Percentiles rank a stretch among this genome's conserved stretches.
Conservation (phyloP, 2,113 vertebrate species). For the Carassius gibelio region DNA sequence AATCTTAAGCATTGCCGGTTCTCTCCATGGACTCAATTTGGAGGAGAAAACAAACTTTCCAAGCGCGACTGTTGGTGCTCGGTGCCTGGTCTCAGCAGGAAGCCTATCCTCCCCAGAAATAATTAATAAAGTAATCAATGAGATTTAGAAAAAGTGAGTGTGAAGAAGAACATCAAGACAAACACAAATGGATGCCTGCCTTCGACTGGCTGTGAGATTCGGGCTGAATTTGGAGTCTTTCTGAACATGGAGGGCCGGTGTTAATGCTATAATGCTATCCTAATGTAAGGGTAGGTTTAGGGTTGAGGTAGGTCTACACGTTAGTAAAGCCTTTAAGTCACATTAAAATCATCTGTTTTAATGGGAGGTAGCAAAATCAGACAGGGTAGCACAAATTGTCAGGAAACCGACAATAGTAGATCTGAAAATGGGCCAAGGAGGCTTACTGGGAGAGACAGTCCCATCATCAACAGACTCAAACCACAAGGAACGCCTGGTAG, state of each 20-base stretch:
- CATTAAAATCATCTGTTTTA: too few relatives aligned
- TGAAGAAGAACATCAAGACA: slow-evolving; percentile 29
- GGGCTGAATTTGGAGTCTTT: slow-evolving; percentile 24
- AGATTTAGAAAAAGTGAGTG: slow-evolving; percentile 8
- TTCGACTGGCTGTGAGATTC: not conserved
- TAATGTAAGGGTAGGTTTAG: too few relatives aligned
- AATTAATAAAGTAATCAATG: slow-evolving; percentile 64
- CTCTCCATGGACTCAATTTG: slow-evolving; percentile 52
- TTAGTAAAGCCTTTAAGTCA: too few relatives aligned
- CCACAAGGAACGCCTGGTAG: not conserved
- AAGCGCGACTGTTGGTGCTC: not conserved
- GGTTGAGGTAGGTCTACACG: too few relatives aligned
- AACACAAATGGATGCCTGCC: slow-evolving; percentile 18
- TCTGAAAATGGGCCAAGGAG: slow-evolving; percentile 7
- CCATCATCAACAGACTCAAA: slow-evolving; percentile 12
- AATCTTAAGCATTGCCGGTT: slow-evolving; percentile 34
- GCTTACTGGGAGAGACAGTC: not conserved
- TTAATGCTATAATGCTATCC: too few relatives aligned
- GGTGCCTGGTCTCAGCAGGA: slow-evolving; percentile 35
- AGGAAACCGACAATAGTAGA: not conserved
- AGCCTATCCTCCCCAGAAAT: slow-evolving; percentile 54
- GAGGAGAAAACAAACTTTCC: slow-evolving; percentile 41
- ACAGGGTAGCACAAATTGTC: too few relatives aligned
- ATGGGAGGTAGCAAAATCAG: too few relatives aligned
- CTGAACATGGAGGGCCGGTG: slow-evolving; percentile 1